Evolutionary conservation across 2,797 vertebrate species (phyloP).

Genomic region (Oreortyx pictus): DNA sequence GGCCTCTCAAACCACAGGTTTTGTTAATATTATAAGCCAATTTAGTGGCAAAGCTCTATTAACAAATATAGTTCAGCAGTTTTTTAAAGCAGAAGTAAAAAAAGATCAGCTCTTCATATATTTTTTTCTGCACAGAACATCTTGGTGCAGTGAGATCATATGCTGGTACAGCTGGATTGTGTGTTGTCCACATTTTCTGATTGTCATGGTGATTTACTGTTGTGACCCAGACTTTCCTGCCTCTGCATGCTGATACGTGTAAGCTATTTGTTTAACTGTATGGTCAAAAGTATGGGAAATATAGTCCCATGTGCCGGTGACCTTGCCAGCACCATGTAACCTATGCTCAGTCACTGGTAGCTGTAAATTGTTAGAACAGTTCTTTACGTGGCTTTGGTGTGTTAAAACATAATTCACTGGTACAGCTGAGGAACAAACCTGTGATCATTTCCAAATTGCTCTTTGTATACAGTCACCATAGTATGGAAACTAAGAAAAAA

Average conservation of each 20-base stretch:
- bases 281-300: background rate
- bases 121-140: background rate
- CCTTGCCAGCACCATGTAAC: background rate
- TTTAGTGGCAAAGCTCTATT: slow-evolving; percentile 53
- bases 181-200: slow-evolving; percentile 40
- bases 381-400: background rate
- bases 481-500: background rate
- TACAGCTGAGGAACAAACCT: background rate
- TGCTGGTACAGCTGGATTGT: slow-evolving; percentile 21
- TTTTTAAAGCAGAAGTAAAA: slow-evolving; percentile 44
- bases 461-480: background rate
- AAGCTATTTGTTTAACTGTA: background rate
- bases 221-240: slow-evolving; percentile 40
- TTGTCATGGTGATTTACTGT: slow-evolving; percentile 33
- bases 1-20: slow-evolving; percentile 52
- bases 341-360: background rate
- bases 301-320: background rate
- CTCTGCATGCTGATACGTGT: background rate
- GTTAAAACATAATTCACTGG: background rate
- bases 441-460: background rate
- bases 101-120: slow-evolving; percentile 14
- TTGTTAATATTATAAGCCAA: slow-evolving; percentile 68
- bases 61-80: slow-evolving; percentile 40
- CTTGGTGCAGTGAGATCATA: background rate
- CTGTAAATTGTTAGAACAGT: background rate